Evolutionary conservation across 2,113 vertebrate species (phyloP).

Genomic region (Sterrhoptilus dennistouni): DNA sequence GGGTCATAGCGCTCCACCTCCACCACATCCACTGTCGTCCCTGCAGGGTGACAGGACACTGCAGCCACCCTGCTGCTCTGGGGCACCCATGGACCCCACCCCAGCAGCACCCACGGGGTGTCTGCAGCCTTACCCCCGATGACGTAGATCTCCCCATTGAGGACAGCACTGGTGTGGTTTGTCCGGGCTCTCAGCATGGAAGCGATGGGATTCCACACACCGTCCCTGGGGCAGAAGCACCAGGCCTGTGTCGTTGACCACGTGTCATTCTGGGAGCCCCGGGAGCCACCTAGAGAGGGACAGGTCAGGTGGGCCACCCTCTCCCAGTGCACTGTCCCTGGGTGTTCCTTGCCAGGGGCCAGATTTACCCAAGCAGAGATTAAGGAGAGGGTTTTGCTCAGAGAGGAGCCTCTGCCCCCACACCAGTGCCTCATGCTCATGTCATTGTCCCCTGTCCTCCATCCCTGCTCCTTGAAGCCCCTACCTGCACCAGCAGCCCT

Average conservation of each 20-base stretch:
- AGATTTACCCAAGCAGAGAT: background rate
- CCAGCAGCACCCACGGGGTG: rapidly evolving
- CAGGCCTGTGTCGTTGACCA: constrained; percentile 96
- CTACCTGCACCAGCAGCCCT: background rate
- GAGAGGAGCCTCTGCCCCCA: background rate
- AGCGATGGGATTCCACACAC: constrained; percentile 83
- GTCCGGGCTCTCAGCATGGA: constrained; percentile 92
- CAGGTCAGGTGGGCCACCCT: background rate
- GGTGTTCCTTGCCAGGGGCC: rapidly evolving
- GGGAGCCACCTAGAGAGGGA: constrained; percentile 83
- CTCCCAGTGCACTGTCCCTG: background rate
- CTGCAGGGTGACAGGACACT: constrained; percentile 23
- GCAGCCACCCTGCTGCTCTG: background rate
- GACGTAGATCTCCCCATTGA: constrained; percentile 94
- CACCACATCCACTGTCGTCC: constrained; percentile 82
- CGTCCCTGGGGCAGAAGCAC: constrained; percentile 87
- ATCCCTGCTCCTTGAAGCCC: background rate
- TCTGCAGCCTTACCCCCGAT: constrained; percentile 83
- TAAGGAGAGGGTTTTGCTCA: background rate
- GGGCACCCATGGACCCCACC: rapidly evolving
- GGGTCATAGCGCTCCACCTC: constrained; percentile 95
- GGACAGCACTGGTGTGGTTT: constrained; percentile 86
- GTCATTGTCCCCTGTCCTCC: background rate
- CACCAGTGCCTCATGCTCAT: rapidly evolving
- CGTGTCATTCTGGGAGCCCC: constrained; percentile 87